Evolutionary conservation across 1,140 invertebrate species (phyloP).

Genomic region (Belonocnema kinseyi): DNA sequence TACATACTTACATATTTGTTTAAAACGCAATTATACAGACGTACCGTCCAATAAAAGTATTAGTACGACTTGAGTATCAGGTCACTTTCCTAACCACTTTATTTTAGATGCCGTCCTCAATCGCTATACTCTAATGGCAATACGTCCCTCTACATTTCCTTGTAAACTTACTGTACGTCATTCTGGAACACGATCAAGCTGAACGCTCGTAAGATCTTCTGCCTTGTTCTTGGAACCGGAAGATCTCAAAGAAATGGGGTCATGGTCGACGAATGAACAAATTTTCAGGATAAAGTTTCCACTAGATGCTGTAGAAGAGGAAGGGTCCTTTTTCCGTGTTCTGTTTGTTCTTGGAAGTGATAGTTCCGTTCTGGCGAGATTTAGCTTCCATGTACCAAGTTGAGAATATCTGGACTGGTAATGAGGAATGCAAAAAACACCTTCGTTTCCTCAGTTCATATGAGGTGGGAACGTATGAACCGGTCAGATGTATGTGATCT

Average conservation of each 20-base stretch:
- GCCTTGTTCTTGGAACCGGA: slow-evolving; percentile 48
- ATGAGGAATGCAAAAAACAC: slow-evolving; percentile 35
- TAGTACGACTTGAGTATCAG: slow-evolving; percentile 29
- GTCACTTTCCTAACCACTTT: slow-evolving; percentile 50
- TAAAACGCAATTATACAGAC: slow-evolving; percentile 14
- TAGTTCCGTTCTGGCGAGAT: slow-evolving; percentile 4
- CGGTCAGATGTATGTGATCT: slow-evolving; percentile 71
- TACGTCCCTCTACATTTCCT: slow-evolving; percentile 15
- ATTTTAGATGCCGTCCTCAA: slow-evolving; percentile 44
- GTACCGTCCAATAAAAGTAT: slow-evolving; percentile 27
- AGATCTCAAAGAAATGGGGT: slow-evolving; percentile 55
- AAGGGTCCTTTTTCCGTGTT: slow-evolving; percentile 29
- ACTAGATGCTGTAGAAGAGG: slow-evolving; percentile 33
- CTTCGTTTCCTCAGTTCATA: slow-evolving; percentile 43
- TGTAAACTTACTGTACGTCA: slow-evolving; percentile 14
- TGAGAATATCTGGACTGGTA: slow-evolving; percentile 27
- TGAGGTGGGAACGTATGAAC: slow-evolving; percentile 59
- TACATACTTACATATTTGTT: not conserved
- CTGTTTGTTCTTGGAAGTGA: not conserved
- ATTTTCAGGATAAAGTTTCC: slow-evolving; percentile 38
- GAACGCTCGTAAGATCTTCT: slow-evolving; percentile 35
- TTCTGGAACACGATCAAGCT: slow-evolving; percentile 55
- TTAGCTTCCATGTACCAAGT: not conserved
- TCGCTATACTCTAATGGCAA: slow-evolving; percentile 35
- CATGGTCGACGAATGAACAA: slow-evolving; percentile 58